Base-by-base conservation (phyloP, 1,140 invertebrate genomes). In the Xylocopa sonorina region DNA sequence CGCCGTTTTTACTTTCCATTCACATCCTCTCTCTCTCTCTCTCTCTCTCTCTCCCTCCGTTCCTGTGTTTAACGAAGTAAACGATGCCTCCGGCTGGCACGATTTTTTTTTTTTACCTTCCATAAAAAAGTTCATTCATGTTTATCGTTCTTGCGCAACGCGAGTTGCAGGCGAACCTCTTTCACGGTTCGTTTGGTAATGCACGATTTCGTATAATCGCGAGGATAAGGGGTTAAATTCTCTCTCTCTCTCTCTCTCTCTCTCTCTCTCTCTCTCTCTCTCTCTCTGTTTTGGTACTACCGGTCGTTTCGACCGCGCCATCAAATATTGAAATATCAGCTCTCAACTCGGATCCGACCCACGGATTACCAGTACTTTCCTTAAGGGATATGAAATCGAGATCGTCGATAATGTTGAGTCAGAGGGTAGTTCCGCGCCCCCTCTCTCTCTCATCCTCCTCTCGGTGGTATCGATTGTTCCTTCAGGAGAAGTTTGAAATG, bases 401-500 rank as follows among this genome's bases (percentile, higher is more conserved):
- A 64, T 29, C 41, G 38, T 18, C 21, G 62, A 48, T 58, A 77
- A n/a, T n/a, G 74, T 76, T 5, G 63, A 67, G 74, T 76, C 74
- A 57, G 74, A 4, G 27, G 14, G 72, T 41, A 74, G 29, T 68
- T 68, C 24, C 24, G 29, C 7, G 51, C 10, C 3, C 55, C 29
- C 53, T 16, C 24, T 53, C 50, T 53, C 5, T 58, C 18, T 27
- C 29, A 1, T 0, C 21, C 2, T 46, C 10, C 1, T 5, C 4
- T 18, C 41, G 10, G 27, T 12, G 41, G 48, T 6, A 67, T 55
- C 73, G 50, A 68, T 76, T 38, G 73, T 68, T 69, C 74, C 41
- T 69, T 6, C n/a, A 77, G n/a, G 43, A 69, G n/a, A n/a, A 29
- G 29, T 77, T 77, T 38, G 32, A 77, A 77, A 69, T 50, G 64